Base-by-base conservation (phyloP, 1,140 invertebrate species). In the Marisa cornuarietis region DNA sequence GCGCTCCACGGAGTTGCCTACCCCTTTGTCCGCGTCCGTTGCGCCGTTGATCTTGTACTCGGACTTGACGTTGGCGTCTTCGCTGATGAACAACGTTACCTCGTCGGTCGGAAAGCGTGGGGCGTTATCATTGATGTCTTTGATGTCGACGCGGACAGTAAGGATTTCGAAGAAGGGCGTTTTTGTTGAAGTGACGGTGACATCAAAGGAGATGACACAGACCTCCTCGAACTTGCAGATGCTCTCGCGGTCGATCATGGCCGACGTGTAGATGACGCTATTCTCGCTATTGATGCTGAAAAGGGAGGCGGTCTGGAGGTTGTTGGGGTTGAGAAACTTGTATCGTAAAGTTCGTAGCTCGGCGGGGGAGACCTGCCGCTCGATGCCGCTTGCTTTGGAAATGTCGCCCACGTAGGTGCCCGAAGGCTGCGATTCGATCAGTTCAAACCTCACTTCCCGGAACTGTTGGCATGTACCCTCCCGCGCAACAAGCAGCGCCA, bases 91-190 rank as follows among this genome's bases (percentile, higher is more conserved):
- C 58, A 90, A 78, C 63, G 79, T 85, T 20, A 85, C 72, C 20
- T 80, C 80, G 24, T 80, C 79, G 22, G 80, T 76, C 1, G 86
- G 85, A 91, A 98, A 98, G 14, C 94, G 92, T 0, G 97, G 97
- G 10, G 95, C 94, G 91, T 98, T 98, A 92, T 99, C 98, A 89
- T 99, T 99, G n/a, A 95, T 96, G 90, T 98, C 97, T 13, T 86
- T 76, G n/a, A 91, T 81, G 16, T 85, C 75, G 51, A 91, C 81
- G 66, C 81, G 82, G 0, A 88, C 84, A 3, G 78, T 84, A 42
- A 87, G 85, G 71, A 90, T 86, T 62, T 87, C 85, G 69, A 87
- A 83, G 65, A 85, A 85, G 20, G 79, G 77, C 26, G 76, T 79
- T 5, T 72, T 72, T 42, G 76, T 51, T 26, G 87, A 86, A 1